Base-by-base conservation (phyloP, 1,140 invertebrate genomes). In the Aplysia californica region DNA sequence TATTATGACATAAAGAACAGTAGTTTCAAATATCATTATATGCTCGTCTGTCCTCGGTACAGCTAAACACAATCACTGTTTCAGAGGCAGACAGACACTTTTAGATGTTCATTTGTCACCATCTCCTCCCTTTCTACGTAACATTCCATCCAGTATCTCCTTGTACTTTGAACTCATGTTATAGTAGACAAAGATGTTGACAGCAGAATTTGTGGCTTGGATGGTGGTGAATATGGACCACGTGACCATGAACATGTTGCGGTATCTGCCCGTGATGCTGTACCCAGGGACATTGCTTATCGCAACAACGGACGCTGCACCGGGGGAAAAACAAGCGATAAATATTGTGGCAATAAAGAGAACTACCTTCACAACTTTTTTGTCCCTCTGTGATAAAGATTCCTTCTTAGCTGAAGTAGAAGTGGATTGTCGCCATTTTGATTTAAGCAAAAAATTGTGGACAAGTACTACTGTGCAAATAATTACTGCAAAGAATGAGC, bases 181-280 rank as follows among this genome's bases (percentile, higher is more conserved):
- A n/a, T n/a, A n/a, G n/a, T n/a, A n/a, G n/a, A n/a, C n/a, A n/a
- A n/a, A n/a, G n/a, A n/a, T n/a, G 38, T 29, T 76, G 29, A n/a
- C 1, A 3, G 36, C 36, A 35, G 61, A 18, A 36, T 50, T 68
- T 33, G 58, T 33, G 29, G 64, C 4, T 18, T 50, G 10, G n/a
- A 35, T 20, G 31, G 38, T 4, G 70, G 39, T n/a, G 23, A 38
- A 6, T 59, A 38, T 1, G 31, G 66, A 35, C 38, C 26, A 26
- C n/a, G 56, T 31, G 41, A 75, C 38, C 2, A 65, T 23, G 1
- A 59, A 59, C n/a, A 75, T 50, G 56, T 75, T 75, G 38, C 56
- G 56, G 55, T 69, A 75, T 23, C 26, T 36, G 35, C 44, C 15
- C 26, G 21, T 39, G 33, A 39, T n/a, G 31, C 15, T 65, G 36